Evolutionary conservation across 2,113 vertebrate species (phyloP).

Genomic region (Prunella himalayana): DNA sequence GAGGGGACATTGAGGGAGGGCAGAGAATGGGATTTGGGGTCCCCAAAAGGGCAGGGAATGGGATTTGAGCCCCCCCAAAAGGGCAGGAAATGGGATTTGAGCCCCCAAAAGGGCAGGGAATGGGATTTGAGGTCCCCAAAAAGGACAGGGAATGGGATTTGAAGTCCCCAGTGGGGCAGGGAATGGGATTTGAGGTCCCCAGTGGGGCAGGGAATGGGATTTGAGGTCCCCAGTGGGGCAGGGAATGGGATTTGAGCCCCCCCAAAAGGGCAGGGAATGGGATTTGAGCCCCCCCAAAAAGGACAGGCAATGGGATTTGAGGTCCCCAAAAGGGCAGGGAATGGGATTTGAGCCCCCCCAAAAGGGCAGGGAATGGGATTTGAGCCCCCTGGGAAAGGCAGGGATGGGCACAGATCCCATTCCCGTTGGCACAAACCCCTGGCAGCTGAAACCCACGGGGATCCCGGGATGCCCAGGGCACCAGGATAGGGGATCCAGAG

Average conservation of each 20-base stretch:
- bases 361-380: too few species aligned
- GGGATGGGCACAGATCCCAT: background rate
- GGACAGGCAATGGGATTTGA: too few species aligned
- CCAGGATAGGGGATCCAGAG: background rate
- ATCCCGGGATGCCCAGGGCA: background rate
- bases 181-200: background rate
- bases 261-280: background rate
- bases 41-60: background rate
- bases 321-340: too few species aligned
- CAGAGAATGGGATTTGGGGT: background rate
- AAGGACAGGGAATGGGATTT: background rate
- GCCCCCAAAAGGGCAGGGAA: rapidly evolving
- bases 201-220: too few species aligned
- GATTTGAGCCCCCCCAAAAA: too few species aligned
- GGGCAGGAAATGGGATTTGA: background rate
- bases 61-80: rapidly evolving
- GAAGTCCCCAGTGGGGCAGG: rapidly evolving
- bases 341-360: background rate
- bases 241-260: background rate
- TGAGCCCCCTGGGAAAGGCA: rapidly evolving
- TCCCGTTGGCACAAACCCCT: background rate
- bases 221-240: too few species aligned
- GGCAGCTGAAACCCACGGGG: background rate
- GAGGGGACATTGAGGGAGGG: background rate
- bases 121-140: background rate